These are phyloP conservation scores for Drosophila mettleri DNA, from an alignment of 2,888 invertebrate genomes.

Conservation along the genomic window DNA sequence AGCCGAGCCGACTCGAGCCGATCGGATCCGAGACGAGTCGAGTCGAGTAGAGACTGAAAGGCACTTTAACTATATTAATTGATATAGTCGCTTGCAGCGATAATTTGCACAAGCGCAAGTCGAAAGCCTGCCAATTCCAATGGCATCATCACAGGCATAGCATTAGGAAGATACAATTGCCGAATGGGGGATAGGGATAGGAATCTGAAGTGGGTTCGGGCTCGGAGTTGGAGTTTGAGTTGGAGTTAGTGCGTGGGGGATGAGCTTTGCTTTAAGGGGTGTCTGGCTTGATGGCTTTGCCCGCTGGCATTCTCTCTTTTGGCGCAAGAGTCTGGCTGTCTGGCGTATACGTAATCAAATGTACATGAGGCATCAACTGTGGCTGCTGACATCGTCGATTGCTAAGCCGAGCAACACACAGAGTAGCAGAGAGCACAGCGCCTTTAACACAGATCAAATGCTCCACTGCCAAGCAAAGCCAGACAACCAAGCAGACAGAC, in stretches of 20 bases:
- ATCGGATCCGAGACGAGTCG: background rate
- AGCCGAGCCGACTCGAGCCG: background rate
- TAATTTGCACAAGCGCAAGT: slow-evolving; percentile 75
- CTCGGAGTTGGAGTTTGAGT: background rate
- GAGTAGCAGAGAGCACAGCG: slow-evolving; percentile 21
- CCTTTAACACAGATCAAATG: slow-evolving; percentile 62
- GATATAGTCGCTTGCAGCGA: slow-evolving; percentile 76
- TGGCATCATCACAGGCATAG: slow-evolving; percentile 44
- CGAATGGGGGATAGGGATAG: background rate
- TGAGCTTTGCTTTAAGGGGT: slow-evolving; percentile 20
- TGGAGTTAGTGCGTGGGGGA: slow-evolving; percentile 24
- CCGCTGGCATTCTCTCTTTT: slow-evolving; percentile 62
- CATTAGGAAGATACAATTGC: slow-evolving; percentile 2
- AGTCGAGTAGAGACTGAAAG: slow-evolving; percentile 25
- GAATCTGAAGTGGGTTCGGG: background rate
- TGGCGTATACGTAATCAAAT: slow-evolving; percentile 78
- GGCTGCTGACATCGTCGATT: slow-evolving; percentile 52
- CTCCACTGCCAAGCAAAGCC: slow-evolving; percentile 28
- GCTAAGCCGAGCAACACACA: slow-evolving; percentile 50
- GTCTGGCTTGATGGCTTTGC: slow-evolving; percentile 68
- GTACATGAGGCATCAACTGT: slow-evolving; percentile 66
- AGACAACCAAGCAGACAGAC: slow-evolving; percentile 7
- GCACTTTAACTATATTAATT: slow-evolving; percentile 79
- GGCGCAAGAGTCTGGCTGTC: slow-evolving; percentile 56
- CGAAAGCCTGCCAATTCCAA: slow-evolving; percentile 70